Evolutionary conservation across 2,888 invertebrate genomes (phyloP).

Genomic region (Diplolepis rosae): DNA sequence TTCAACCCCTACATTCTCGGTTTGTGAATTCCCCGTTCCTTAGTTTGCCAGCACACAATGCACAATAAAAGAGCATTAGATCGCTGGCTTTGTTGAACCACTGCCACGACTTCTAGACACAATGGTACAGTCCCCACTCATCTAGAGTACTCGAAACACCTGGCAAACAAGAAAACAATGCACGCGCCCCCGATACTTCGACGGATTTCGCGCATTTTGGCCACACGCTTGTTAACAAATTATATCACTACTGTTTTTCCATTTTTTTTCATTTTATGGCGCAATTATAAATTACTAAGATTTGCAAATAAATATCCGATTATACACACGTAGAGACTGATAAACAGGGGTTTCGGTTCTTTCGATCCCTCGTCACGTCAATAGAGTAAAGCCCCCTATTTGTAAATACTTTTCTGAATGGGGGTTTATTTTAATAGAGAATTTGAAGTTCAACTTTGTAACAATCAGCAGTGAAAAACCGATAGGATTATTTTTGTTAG

Average conservation of each 20-base stretch:
- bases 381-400: neutral
- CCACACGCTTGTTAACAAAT: constrained; percentile 68
- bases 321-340: neutral
- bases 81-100: constrained; percentile 71
- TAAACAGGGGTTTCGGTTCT: neutral
- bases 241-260: constrained; percentile 59
- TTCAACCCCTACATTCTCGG: constrained; percentile 41
- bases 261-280: neutral
- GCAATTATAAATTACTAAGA: neutral
- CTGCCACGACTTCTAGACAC: constrained; percentile 66
- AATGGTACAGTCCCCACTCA: constrained; percentile 68
- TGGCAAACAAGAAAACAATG: constrained; percentile 73
- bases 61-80: constrained; percentile 74
- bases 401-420: constrained; percentile 10
- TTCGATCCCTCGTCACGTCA: neutral
- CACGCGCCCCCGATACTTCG: constrained; percentile 64
- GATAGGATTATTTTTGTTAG: too few species aligned
- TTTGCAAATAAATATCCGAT: neutral
- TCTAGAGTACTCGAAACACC: constrained; percentile 70
- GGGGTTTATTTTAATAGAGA: constrained; percentile 3
- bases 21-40: constrained; percentile 49
- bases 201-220: constrained; percentile 71
- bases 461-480: too few species aligned
- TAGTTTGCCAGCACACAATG: constrained; percentile 65
- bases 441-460: neutral